These are phyloP conservation scores for Luidia sarsii DNA, from an alignment of 53 echinoderm and acorn worm genomes.

Conservation along the genomic window DNA sequence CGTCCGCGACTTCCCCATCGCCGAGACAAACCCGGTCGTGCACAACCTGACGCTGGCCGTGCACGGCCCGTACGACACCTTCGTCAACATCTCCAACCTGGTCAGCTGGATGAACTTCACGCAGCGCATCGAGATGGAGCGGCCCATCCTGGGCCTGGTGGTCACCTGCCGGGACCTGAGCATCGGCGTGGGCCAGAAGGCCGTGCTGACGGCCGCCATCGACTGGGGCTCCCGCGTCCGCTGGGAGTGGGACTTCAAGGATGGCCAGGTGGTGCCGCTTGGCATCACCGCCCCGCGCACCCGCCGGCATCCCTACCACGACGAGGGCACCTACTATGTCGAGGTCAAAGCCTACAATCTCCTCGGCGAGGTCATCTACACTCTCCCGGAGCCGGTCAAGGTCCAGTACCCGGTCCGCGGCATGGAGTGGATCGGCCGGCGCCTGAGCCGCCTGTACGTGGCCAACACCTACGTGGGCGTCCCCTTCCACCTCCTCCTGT, in stretches of 20 bases:
- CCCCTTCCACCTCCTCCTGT: slow-evolving; percentile 69
- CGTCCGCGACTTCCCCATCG: slow-evolving; percentile 65
- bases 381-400: slow-evolving; percentile 56
- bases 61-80: slow-evolving; percentile 70
- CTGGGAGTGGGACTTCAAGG: slow-evolving; percentile 84
- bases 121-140: slow-evolving; percentile 81
- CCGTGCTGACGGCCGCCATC: slow-evolving; percentile 62
- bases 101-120: slow-evolving; percentile 87
- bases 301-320: slow-evolving; percentile 66
- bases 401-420: slow-evolving; percentile 80
- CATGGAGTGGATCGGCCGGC: slow-evolving; percentile 73
- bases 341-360: slow-evolving; percentile 76
- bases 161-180: slow-evolving; percentile 53
- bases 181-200: slow-evolving; percentile 65
- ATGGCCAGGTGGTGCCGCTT: slow-evolving; percentile 62
- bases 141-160: slow-evolving; percentile 64
- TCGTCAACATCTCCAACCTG: slow-evolving; percentile 83
- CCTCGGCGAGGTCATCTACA: slow-evolving; percentile 61
- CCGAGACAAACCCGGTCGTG: slow-evolving; percentile 70
- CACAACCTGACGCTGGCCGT: slow-evolving; percentile 71
- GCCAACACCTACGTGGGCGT: slow-evolving; percentile 60
- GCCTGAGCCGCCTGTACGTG: slow-evolving; percentile 67
- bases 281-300: slow-evolving; percentile 58
- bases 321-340: slow-evolving; percentile 68
- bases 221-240: slow-evolving; percentile 83